Evolutionary conservation across 2,888 invertebrate genomes (phyloP), one percentile per base, ranked within the genome.

Genomic region (Limnephilus rhombicus): DNA sequence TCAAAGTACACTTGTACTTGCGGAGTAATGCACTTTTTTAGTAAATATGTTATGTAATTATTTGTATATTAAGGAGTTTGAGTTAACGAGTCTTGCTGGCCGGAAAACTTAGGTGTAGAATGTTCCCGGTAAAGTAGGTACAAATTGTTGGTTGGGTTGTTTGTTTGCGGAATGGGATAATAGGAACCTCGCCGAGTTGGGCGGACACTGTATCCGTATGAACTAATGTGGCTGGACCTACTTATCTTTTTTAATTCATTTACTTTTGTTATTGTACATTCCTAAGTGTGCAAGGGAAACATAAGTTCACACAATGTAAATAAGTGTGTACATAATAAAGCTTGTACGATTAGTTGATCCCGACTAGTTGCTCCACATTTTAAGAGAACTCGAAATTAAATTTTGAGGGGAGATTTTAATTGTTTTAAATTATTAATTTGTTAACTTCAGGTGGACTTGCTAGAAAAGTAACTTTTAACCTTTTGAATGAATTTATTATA

Each of bases 21-120:
- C 9, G n/a, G 68, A 68, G 24, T 24, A 24, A 68, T 80, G 88
- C 88, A 89, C 88, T 80, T 31, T 80, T n/a, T 88, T 89, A 89
- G 80, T 68, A 68, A 68, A 68, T 68, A 68, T 24, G 68, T 68
- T 87, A 87, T 53, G 68, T 89, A 80, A 89, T 89, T 89, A 89
- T 89, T 89, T 80, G 88, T 89, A 80, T n/a, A 68, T 68, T 68
- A 68, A 68, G 68, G 24, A 68, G 68, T 68, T 68, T 68, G 24
- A 68, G 68, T 68, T 68, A 24, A n/a, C 24, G 68, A 68, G 68
- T 68, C 68, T 68, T 68, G 68, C 68, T 68, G 68, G 68, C 68
- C 24, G 68, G 68, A 68, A 68, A 68, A n/a, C 83, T 37, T 37
- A 83, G 83, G 37, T 24, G 83, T 41, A 83, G 83, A 83, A 37